Evolutionary conservation across 2,797 vertebrate species (phyloP).

Genomic region (Aldrovandia affinis): DNA sequence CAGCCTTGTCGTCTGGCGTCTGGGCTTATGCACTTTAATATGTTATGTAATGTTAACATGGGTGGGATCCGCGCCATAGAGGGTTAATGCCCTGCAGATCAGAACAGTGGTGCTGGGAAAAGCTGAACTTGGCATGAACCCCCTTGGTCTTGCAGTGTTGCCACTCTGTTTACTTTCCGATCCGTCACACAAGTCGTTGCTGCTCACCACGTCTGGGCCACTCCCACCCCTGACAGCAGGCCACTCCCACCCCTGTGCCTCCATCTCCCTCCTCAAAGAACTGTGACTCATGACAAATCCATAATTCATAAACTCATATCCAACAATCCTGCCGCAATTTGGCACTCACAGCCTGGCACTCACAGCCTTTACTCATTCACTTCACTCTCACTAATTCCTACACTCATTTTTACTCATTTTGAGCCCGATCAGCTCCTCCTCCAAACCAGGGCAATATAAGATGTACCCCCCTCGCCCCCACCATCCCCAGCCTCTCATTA

Average conservation of each 20-base stretch:
- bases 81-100: background rate
- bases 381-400: too few relatives aligned
- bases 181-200: background rate
- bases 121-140: conserved; percentile 4
- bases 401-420: too few relatives aligned
- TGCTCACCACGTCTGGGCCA: background rate
- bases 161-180: background rate
- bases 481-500: too few relatives aligned
- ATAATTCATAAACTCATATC: too few relatives aligned
- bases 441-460: too few relatives aligned
- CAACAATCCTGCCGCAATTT: background rate
- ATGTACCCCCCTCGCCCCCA: too few relatives aligned
- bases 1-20: background rate
- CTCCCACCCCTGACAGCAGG: background rate
- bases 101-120: background rate
- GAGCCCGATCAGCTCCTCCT: too few relatives aligned
- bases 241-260: background rate
- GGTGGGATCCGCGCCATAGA: background rate
- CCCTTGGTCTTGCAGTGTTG: background rate
- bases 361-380: too few relatives aligned
- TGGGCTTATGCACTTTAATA: background rate
- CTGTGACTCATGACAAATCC: too few relatives aligned
- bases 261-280: background rate
- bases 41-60: background rate
- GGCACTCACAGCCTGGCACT: too few relatives aligned